These are phyloP conservation scores for Alectoris magna DNA, from an alignment of 2,797 vertebrate species.

Conservation along the genomic window DNA sequence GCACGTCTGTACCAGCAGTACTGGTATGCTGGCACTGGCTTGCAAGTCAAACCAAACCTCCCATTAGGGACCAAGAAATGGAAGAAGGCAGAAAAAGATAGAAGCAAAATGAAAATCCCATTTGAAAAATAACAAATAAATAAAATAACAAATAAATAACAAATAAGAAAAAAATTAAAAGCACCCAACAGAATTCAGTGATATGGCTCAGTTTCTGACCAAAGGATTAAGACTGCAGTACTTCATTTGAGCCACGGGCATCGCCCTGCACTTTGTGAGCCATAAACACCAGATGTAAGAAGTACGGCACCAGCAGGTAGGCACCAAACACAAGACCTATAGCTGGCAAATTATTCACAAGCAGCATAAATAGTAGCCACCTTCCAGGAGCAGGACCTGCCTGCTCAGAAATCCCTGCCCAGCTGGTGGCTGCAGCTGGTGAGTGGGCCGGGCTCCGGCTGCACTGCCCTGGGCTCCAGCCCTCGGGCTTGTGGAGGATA, in stretches of 20 bases:
- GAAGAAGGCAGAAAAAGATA: background rate
- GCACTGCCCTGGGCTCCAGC: background rate
- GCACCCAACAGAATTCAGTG: background rate
- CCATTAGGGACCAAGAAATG: background rate
- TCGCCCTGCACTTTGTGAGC: background rate
- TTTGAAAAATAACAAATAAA: background rate
- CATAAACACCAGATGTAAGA: background rate
- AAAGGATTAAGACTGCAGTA: slow-evolving; percentile 2
- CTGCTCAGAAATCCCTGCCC: slow-evolving; percentile 27
- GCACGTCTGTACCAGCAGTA: background rate
- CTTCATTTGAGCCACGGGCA: slow-evolving; percentile 7
- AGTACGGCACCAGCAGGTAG: slow-evolving; percentile 40
- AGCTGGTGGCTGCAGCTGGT: slow-evolving; percentile 5
- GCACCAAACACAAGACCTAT: slow-evolving; percentile 3
- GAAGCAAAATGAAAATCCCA: background rate
- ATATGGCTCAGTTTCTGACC: background rate
- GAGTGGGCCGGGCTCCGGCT: background rate
- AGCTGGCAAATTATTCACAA: slow-evolving; percentile 54
- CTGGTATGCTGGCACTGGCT: background rate
- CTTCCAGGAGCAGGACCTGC: background rate
- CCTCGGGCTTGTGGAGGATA: slow-evolving; percentile 5
- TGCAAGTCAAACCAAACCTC: background rate
- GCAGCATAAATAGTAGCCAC: background rate
- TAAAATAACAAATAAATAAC: background rate
- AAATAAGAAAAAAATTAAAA: background rate